These are phyloP conservation scores for Coregonus sp. DNA, from an alignment of 2,797 vertebrate genomes.

Conservation along the genomic window DNA sequence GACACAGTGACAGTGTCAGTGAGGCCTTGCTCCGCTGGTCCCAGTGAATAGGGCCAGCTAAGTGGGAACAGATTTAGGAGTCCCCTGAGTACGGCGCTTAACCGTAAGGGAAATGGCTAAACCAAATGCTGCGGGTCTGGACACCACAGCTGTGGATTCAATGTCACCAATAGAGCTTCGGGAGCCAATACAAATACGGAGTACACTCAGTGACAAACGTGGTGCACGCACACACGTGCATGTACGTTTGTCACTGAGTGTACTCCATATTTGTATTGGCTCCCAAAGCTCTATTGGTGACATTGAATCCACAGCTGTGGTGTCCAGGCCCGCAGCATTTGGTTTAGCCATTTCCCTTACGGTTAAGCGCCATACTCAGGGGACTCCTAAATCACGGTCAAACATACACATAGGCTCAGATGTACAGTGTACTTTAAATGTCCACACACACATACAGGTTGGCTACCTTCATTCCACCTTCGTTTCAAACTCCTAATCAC, in stretches of 20 bases:
- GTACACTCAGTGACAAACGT: neutral
- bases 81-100: conserved; percentile 33
- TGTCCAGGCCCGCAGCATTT: conserved; percentile 34
- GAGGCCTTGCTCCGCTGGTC: neutral
- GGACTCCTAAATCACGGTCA: conserved; percentile 23
- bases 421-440: neutral
- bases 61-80: conserved; percentile 25
- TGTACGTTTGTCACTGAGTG: neutral
- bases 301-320: conserved; percentile 47
- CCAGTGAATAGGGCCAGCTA: conserved; percentile 12
- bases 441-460: conserved; percentile 12
- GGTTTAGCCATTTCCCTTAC: conserved; percentile 51
- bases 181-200: conserved; percentile 21
- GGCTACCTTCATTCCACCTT: conserved; percentile 1
- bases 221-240: conserved; percentile 4
- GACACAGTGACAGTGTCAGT: neutral
- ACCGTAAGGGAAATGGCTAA: conserved; percentile 48
- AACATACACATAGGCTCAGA: conserved; percentile 3
- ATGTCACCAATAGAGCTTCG: conserved; percentile 29
- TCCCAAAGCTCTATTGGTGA: conserved; percentile 23
- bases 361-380: conserved; percentile 32
- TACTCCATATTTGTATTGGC: conserved; percentile 17
- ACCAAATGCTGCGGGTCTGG: conserved; percentile 40
- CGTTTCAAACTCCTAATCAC: neutral
- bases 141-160: conserved; percentile 45